Evolutionary conservation across 2,113 vertebrate species (phyloP), one percentile per base, ranked within the genome.

Genomic region (Brachyistius frenatus): DNA sequence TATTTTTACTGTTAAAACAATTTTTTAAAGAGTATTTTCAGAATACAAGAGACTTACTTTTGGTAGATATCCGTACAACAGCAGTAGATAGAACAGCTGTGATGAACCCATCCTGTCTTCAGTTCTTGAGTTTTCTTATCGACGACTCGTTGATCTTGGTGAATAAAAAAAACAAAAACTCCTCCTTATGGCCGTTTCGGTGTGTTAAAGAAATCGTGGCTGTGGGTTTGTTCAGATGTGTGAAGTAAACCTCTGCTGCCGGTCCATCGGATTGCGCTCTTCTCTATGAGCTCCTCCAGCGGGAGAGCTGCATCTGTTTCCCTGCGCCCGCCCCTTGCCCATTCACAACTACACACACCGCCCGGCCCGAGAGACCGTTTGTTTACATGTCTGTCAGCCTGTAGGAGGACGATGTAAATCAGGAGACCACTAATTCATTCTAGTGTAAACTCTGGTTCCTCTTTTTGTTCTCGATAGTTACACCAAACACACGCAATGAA

Each of bases 41-140:
- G 23, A 23, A 23, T 23, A 23, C 23, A 13, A 44, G 3, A 56
- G 3, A 55, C 89, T 91, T 87, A 92, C 91, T 90, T 89, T 80
- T 58, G 77, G 66, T 50, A 90, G 76, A 79, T 54, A 57, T 37
- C 72, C 77, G 30, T 44, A 73, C 49, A 91, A 6, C 16, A 91
- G 67, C 63, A 91, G 65, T 3, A 91, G 69, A 31, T 64, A 58
- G 14, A 86, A 5, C 61, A 89, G 36, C 71, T 75, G 85, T 44
- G 87, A 69, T 32, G 74, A 76, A 60, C 86, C 85, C 94, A 94
- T 94, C 50, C 60, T 83, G 39, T 72, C 33, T 41, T 63, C 50
- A 15, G 37, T 49, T 73, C 4, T 13, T 47, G 37, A 80, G 65
- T 70, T 47, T 52, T 57, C 46, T 66, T 3, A 13, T 13, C 44